A percentile compares a stretch with the other conserved stretches of the same genome.
Conservation (phyloP, 2,113 vertebrate species). For the Chaenocephalus aceratus region DNA sequence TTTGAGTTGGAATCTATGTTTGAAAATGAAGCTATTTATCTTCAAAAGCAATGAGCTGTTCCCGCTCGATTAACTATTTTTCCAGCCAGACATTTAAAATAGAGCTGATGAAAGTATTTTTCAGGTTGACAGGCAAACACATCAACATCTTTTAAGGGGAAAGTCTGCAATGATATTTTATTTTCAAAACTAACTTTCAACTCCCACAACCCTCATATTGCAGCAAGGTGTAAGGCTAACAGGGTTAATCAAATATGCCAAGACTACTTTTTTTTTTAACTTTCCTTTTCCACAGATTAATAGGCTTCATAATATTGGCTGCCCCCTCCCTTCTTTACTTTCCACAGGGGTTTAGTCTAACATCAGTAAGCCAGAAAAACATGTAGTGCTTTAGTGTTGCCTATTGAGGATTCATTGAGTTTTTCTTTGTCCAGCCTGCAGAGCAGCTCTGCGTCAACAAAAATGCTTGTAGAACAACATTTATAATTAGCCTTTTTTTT, state of each 20-base stretch:
- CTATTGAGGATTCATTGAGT: conserved; percentile 43
- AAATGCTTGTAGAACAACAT: conserved; percentile 54
- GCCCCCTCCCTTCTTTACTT: conserved; percentile 20
- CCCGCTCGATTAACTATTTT: not conserved
- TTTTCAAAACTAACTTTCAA: not conserved
- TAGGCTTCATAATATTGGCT: conserved; percentile 10
- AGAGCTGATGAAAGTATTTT: not conserved
- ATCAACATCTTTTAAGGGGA: not conserved
- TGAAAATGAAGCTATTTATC: not conserved
- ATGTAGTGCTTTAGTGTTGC: not conserved
- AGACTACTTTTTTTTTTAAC: not conserved
- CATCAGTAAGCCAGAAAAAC: conserved; percentile 20
- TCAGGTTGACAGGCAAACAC: not conserved
- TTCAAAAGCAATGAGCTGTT: not conserved
- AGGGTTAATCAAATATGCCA: conserved; percentile 18
- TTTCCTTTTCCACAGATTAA: not conserved
- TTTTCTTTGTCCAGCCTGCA: conserved; percentile 23
- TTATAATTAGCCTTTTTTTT: conserved; percentile 57
- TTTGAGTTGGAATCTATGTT: not conserved
- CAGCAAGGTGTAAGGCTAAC: not conserved
- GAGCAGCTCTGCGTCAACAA: conserved; percentile 30
- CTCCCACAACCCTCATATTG: not conserved
- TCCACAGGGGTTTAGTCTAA: conserved; percentile 5
- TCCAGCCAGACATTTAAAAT: not conserved
- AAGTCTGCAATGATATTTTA: not conserved